phyloP scores from a whole-genome alignment of 1,140 invertebrate genomes.

The Brachionus paranguensis region DNA sequence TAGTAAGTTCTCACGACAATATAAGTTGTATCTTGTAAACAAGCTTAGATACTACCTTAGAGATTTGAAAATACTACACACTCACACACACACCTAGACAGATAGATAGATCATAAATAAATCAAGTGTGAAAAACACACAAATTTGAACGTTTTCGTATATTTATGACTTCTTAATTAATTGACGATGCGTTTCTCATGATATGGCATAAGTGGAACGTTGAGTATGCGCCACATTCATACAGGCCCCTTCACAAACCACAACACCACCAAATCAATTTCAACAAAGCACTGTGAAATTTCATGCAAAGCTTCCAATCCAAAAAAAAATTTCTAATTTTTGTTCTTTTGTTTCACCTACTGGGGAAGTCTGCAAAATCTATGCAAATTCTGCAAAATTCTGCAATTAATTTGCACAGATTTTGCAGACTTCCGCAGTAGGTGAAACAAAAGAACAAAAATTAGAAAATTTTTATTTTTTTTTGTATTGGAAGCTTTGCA shows the following conservation, averaged over 20 bases:
- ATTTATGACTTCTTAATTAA: not conserved
- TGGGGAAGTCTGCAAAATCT: too few relatives aligned
- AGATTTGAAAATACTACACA: not conserved
- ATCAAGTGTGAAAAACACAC: slow-evolving; percentile 36
- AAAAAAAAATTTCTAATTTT: too few relatives aligned
- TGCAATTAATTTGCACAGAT: too few relatives aligned
- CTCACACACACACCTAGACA: not conserved
- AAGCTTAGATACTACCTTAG: slow-evolving; percentile 31
- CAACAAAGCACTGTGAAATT: too few relatives aligned
- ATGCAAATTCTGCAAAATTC: too few relatives aligned
- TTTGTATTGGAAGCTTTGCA: too few relatives aligned
- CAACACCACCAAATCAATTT: not conserved
- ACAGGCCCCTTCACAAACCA: too few relatives aligned
- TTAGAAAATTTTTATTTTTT: too few relatives aligned
- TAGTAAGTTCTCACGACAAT: not conserved
- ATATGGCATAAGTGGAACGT: not conserved
- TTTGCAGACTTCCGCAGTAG: too few relatives aligned
- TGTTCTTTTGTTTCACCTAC: too few relatives aligned
- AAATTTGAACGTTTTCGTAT: slow-evolving; percentile 2
- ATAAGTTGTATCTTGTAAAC: slow-evolving; percentile 4
- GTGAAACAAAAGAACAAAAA: too few relatives aligned
- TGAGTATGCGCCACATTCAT: not conserved
- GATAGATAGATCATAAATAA: slow-evolving; percentile 11
- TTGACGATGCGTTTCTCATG: slow-evolving; percentile 34
- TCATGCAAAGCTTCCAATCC: too few relatives aligned